Percentiles rank a stretch among this genome's conserved stretches.
These are phyloP conservation scores for Periophthalmus modestus DNA, from an alignment of 2,113 vertebrate species.

Conservation along the genomic window DNA sequence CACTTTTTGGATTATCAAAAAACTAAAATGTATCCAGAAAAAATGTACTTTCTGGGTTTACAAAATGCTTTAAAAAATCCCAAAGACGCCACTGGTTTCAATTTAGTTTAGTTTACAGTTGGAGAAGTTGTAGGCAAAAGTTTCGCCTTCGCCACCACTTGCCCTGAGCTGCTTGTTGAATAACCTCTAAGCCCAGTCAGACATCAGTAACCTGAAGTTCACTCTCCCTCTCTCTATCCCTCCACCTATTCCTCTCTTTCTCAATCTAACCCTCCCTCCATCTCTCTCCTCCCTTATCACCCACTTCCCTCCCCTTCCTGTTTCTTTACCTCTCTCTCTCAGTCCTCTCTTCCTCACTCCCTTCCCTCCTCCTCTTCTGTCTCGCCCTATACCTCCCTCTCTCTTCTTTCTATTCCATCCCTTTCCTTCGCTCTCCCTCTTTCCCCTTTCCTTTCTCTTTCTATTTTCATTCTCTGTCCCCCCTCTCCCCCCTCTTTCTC, in stretches of 20 bases:
- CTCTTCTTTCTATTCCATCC: no score
- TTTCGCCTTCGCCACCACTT: background rate
- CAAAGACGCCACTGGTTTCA: background rate
- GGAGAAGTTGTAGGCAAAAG: background rate
- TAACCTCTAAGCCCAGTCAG: constrained; percentile 8
- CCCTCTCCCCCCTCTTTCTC: no score
- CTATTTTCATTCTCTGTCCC: no score
- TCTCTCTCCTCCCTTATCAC: no score
- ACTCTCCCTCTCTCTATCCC: constrained; percentile 18
- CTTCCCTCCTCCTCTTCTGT: no score
- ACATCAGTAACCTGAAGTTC: constrained; percentile 29
- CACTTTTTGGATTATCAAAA: background rate
- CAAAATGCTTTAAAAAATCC: background rate
- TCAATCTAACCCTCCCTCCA: background rate
- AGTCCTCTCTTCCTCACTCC: no score
- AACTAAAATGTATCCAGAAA: background rate
- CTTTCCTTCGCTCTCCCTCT: no score
- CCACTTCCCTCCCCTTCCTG: no score
- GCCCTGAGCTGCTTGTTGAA: background rate
- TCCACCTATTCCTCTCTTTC: background rate
- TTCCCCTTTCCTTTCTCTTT: no score
- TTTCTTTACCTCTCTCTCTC: no score
- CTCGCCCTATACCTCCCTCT: no score
- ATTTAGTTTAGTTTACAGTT: background rate
- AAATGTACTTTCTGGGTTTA: background rate